These are phyloP conservation scores for Catostylus mosaicus DNA, from an alignment of 30 jellyfish, hydroid and myxozoan genomes.

Conservation along the genomic window DNA sequence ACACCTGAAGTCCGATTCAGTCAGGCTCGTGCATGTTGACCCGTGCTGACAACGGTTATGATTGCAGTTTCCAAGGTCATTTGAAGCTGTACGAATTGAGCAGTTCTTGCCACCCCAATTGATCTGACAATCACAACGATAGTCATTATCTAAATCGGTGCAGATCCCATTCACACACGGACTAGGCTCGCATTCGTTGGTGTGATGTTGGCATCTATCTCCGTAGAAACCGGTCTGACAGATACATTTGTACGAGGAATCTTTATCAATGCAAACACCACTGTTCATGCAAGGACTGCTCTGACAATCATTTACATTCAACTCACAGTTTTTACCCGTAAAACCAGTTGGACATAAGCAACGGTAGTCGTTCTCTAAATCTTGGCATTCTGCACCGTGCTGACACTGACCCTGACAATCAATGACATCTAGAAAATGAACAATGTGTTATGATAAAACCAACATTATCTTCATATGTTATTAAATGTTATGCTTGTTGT, in stretches of 20 bases:
- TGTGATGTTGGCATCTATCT: conserved; percentile 70
- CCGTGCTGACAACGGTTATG: conserved; percentile 83
- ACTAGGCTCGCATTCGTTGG: conserved; percentile 75
- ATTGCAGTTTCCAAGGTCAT: conserved; percentile 52
- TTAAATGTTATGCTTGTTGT: too few relatives aligned
- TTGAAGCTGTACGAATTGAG: conserved; percentile 11
- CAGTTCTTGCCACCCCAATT: conserved; percentile 89
- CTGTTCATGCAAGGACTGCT: conserved; percentile 84
- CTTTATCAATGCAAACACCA: conserved; percentile 82
- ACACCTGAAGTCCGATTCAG: conserved; percentile 55
- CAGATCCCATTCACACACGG: conserved; percentile 92
- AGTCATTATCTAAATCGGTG: conserved; percentile 81
- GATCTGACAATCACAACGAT: conserved; percentile 80
- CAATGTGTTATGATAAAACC: neutral
- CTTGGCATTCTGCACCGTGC: conserved; percentile 86
- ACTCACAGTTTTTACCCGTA: conserved; percentile 86
- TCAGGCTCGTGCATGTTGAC: conserved; percentile 59
- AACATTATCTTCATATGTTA: neutral
- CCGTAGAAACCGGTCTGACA: conserved; percentile 95
- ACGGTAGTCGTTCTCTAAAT: conserved; percentile 77
- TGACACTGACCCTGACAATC: conserved; percentile 95
- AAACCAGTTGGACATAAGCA: conserved; percentile 87
- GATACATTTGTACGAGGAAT: conserved; percentile 70
- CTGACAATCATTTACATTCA: conserved; percentile 80
- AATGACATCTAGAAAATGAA: conserved; percentile 32